These are phyloP conservation scores for Drosophila carrolli DNA, from an alignment of 1,140 invertebrate genomes.

Conservation along the genomic window DNA sequence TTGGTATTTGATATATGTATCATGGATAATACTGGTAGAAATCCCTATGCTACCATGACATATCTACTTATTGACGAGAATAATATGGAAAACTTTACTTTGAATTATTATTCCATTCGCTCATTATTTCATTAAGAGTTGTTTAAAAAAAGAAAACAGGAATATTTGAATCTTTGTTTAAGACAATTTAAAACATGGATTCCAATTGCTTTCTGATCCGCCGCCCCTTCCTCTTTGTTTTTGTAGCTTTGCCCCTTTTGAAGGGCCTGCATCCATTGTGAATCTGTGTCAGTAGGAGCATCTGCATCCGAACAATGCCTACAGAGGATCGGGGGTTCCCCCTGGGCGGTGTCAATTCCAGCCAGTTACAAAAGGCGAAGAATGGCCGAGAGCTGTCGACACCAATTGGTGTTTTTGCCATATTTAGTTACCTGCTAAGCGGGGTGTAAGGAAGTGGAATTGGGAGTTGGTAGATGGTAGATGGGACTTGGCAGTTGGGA, in stretches of 20 bases:
- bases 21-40: no score
- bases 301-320: slow-evolving; percentile 28
- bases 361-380: slow-evolving; percentile 22
- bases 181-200: neutral
- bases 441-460: neutral
- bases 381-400: slow-evolving; percentile 36
- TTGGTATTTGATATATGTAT: no score
- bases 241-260: neutral
- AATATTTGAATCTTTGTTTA: no score
- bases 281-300: slow-evolving; percentile 53
- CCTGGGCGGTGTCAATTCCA: slow-evolving; percentile 32
- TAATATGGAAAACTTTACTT: no score
- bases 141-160: no score
- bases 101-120: no score
- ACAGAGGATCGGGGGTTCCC: neutral
- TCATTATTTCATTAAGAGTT: no score
- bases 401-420: slow-evolving; percentile 60
- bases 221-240: neutral
- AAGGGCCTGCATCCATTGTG: slow-evolving; percentile 17
- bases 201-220: neutral
- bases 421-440: slow-evolving; percentile 64
- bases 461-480: neutral
- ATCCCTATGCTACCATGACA: no score
- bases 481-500: neutral
- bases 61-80: no score